Percentiles rank a stretch among this genome's conserved stretches.
phyloP scores from a whole-genome alignment of 2,113 vertebrate genomes.

The Petroica traversi region DNA sequence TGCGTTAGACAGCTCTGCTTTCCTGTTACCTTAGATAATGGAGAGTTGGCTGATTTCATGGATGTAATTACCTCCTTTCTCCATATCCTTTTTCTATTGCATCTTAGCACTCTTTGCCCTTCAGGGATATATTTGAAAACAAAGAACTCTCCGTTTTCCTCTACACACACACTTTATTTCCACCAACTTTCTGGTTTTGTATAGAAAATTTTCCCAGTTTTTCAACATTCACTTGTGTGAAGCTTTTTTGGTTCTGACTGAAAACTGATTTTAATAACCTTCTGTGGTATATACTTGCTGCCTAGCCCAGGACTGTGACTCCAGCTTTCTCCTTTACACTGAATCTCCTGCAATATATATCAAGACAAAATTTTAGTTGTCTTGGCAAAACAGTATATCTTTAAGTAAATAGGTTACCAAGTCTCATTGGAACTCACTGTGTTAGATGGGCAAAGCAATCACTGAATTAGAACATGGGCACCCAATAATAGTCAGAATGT shows the following conservation, averaged over 20 bases:
- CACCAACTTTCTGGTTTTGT: not conserved
- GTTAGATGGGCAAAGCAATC: not conserved
- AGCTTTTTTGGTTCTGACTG: not conserved
- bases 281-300: not conserved
- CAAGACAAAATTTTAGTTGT: not conserved
- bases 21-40: not conserved
- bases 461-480: not conserved
- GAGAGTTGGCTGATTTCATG: not conserved
- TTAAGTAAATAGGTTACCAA: not conserved
- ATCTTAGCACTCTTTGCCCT: not conserved
- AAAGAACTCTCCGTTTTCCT: not conserved
- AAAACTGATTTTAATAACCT: not conserved
- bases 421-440: not conserved
- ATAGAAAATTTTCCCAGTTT: not conserved
- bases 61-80: not conserved
- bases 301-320: not conserved
- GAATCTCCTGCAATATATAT: not conserved
- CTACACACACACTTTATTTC: not conserved
- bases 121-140: not conserved
- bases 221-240: not conserved
- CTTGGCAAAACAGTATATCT: not conserved
- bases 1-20: not conserved
- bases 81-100: not conserved
- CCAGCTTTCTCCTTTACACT: not conserved
- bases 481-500: not conserved